These are phyloP conservation scores for Martes martes DNA, from an alignment of 2,113 vertebrate species.

Conservation along the genomic window DNA sequence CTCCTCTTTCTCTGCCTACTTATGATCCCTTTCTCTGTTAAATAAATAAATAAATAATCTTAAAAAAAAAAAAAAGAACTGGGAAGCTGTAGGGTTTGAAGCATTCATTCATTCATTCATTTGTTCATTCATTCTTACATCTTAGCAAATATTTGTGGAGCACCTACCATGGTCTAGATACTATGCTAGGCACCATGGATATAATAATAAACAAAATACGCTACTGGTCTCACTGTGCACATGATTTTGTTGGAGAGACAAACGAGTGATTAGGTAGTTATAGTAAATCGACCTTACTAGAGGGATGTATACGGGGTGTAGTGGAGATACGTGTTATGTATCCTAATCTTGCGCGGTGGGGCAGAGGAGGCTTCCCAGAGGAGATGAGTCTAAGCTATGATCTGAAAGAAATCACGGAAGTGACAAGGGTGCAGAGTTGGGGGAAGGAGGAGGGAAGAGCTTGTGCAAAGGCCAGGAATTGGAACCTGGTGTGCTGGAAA, in stretches of 20 bases:
- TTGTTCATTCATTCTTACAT: background rate
- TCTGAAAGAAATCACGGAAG: background rate
- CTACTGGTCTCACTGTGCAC: background rate
- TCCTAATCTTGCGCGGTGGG: background rate
- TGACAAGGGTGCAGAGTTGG: background rate
- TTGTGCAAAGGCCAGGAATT: background rate
- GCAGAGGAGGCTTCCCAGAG: background rate
- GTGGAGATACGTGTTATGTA: background rate
- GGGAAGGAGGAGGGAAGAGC: background rate
- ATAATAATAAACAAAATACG: background rate
- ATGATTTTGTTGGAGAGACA: conserved; percentile 11
- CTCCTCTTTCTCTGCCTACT: no score
- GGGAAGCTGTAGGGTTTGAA: background rate
- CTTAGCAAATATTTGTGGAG: conserved; percentile 12
- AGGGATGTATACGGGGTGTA: background rate
- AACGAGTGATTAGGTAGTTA: background rate
- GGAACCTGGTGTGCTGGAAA: background rate
- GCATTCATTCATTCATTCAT: background rate
- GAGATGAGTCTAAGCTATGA: background rate
- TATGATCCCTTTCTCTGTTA: no score
- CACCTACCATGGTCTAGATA: background rate
- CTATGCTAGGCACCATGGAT: background rate
- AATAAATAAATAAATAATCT: no score
- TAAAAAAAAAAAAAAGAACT: background rate
- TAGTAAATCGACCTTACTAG: conserved; percentile 22